Base-by-base conservation (phyloP, 2,113 vertebrate genomes). In the Promerops cafer region DNA sequence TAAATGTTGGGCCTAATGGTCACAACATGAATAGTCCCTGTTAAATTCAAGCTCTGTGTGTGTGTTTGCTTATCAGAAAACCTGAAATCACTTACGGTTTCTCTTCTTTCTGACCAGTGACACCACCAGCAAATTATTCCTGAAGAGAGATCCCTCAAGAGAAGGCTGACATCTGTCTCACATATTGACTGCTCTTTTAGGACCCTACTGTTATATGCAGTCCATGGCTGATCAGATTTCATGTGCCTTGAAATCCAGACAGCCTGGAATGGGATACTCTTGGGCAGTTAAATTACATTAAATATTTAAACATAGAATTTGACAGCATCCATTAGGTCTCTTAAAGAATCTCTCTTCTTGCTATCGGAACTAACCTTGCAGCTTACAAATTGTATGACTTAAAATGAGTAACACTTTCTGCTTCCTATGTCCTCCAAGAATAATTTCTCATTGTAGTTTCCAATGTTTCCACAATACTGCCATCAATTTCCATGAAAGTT, bases 301-400 rank as follows among this genome's bases (percentile, higher is more conserved):
- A 94, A 91, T 91, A 91, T 89, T 96, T 95, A 94, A 93, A 87
- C 35, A 28, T 2, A 40, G 84, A 76, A 54, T 77, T 89, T 83
- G 47, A 91, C 84, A 63, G 89, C 31, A 53, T 76, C 60, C 63
- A 74, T 74, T 85, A 83, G 6, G 30, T 45, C 45, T 85, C 7
- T 59, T 54, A 82, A 80, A 79, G 57, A 52, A 44, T 82, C 53
- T 76, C 57, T 72, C 31, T 75, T 89, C 45, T 90, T 20, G 12
- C 47, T 91, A 45, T 52, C 12, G 8, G 59, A 85, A 37, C 65
- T 69, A 93, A 72, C 78, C 54, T 61, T 11, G 16, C 5, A 54
- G 8, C 27, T 86, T 80, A 70, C 27, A 69, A 50, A 54, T 1
- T 9, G 8, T 28, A 68, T 35, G 19, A 35, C 57, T 84, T 40